These are phyloP conservation scores for Pyrochroa serraticornis DNA, from an alignment of 2,888 invertebrate genomes.

Conservation along the genomic window DNA sequence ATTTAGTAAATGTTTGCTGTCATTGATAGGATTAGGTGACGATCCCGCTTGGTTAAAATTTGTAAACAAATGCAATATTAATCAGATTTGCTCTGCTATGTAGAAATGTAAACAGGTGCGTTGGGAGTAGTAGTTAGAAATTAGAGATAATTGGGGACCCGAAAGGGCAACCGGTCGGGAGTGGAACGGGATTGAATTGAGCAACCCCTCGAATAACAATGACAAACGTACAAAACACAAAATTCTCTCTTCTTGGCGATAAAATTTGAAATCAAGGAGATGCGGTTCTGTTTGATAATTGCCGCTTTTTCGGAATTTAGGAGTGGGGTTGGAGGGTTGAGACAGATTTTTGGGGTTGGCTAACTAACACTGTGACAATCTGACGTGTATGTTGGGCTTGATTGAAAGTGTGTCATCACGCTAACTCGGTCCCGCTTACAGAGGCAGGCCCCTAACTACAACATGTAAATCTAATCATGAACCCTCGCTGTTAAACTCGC, in stretches of 20 bases:
- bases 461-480: constrained; percentile 60
- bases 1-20: constrained; percentile 16
- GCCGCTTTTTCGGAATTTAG: no score
- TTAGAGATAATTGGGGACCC: constrained; percentile 4
- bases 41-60: constrained; percentile 19
- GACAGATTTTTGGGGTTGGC: constrained; percentile 11
- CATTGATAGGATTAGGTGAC: constrained; percentile 23
- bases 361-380: constrained; percentile 27
- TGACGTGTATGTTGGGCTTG: constrained; percentile 51
- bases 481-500: constrained; percentile 58
- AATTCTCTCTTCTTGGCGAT: not conserved
- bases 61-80: constrained; percentile 23
- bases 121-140: constrained; percentile 3
- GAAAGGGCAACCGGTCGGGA: constrained; percentile 1
- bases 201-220: constrained; percentile 5
- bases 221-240: not conserved
- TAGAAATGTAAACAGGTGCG: constrained; percentile 24
- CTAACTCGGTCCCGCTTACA: constrained; percentile 45
- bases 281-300: no score
- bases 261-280: no score
- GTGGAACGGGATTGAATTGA: not conserved
- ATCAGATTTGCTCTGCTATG: constrained; percentile 21
- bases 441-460: constrained; percentile 48
- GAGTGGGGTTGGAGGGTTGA: not conserved
- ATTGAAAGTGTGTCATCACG: constrained; percentile 55